These are phyloP conservation scores for Scolopax mira DNA, from an alignment of 2,113 vertebrate species.

Conservation along the genomic window DNA sequence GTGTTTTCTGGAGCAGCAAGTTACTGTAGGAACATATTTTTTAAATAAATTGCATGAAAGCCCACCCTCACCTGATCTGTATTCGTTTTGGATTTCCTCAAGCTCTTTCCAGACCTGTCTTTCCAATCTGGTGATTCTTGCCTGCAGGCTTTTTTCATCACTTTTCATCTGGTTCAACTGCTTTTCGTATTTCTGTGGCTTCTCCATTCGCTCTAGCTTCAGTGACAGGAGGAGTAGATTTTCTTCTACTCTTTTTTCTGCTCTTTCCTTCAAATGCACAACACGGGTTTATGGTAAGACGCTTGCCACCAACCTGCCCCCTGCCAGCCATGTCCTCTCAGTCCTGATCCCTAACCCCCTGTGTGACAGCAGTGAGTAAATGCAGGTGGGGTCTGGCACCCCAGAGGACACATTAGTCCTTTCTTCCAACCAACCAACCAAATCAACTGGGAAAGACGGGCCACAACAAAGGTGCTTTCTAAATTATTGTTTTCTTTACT, in stretches of 20 bases:
- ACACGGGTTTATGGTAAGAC: neutral
- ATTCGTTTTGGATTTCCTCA: conserved; percentile 80
- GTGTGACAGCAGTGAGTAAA: neutral
- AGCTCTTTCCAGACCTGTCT: conserved; percentile 75
- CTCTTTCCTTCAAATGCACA: conserved; percentile 64
- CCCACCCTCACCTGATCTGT: conserved; percentile 76
- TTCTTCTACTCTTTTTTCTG: conserved; percentile 68
- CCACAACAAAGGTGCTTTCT: neutral
- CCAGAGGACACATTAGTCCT: rapidly evolving
- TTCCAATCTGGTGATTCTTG: conserved; percentile 74
- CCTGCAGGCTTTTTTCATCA: conserved; percentile 68
- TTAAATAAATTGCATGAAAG: neutral
- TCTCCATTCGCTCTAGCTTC: conserved; percentile 67
- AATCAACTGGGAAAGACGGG: neutral
- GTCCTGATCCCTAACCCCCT: neutral
- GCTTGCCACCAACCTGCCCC: too few species aligned
- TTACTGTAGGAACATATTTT: neutral
- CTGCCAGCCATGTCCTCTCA: rapidly evolving
- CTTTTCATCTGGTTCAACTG: conserved; percentile 63
- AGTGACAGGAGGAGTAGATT: conserved; percentile 61
- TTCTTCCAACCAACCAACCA: neutral
- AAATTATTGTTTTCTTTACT: neutral
- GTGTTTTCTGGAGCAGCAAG: neutral
- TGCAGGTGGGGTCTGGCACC: neutral
- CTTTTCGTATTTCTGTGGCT: conserved; percentile 36